Evolutionary conservation across 2,888 invertebrate genomes (phyloP).

Genomic region (Drosophila fungiperda): DNA sequence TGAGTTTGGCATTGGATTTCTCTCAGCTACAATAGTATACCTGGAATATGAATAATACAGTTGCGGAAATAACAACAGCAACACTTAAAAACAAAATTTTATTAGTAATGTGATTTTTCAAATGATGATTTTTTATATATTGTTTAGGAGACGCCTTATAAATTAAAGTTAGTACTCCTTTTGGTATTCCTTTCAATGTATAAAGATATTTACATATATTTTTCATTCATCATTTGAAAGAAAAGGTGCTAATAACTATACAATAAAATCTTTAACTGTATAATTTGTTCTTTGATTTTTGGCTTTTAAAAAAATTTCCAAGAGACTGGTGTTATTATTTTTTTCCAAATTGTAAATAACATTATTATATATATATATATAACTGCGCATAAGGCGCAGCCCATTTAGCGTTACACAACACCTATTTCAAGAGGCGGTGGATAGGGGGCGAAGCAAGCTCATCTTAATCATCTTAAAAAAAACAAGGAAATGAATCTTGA

Average conservation of each 20-base stretch:
- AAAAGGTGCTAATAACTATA: background rate
- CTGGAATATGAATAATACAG: background rate
- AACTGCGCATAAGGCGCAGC: constrained; percentile 74
- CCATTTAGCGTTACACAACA: constrained; percentile 66
- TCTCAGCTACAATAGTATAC: constrained; percentile 15
- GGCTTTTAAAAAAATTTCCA: too few species aligned
- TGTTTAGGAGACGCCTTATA: too few species aligned
- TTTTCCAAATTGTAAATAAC: background rate
- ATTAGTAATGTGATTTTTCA: background rate
- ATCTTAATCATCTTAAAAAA: constrained; percentile 11
- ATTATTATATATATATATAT: constrained; percentile 2
- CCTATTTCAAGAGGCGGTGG: constrained; percentile 2
- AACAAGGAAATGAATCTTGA: constrained; percentile 34
- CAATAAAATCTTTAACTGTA: background rate
- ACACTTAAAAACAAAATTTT: background rate
- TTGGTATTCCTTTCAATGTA: too few species aligned
- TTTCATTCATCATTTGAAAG: background rate
- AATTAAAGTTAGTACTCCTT: too few species aligned
- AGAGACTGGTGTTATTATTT: background rate
- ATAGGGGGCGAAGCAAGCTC: constrained; percentile 4
- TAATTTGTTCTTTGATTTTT: too few species aligned
- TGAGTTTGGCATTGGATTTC: constrained; percentile 61
- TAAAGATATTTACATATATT: constrained; percentile 2
- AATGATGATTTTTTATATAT: background rate
- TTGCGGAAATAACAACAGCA: background rate